A percentile compares a stretch with the other conserved stretches of the same genome.
Conservation (phyloP, 2,113 vertebrate species). For the Aphelocoma coerulescens region DNA sequence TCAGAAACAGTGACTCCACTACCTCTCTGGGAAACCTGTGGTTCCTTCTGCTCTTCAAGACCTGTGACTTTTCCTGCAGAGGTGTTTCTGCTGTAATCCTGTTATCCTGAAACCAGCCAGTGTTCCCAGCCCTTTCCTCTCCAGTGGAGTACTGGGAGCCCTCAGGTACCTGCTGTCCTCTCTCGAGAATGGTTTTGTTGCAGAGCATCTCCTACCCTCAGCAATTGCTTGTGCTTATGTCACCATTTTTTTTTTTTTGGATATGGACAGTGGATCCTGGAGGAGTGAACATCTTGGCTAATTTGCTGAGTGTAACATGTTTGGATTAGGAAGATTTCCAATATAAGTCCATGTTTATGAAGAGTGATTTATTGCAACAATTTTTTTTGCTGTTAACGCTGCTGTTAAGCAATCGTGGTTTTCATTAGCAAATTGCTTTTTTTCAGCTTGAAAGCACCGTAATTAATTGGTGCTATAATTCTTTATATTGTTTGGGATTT, state of each 20-base stretch:
- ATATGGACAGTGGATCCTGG: neutral
- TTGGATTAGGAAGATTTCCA: neutral
- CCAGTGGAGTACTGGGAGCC: neutral
- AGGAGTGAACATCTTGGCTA: neutral
- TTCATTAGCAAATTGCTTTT: conserved; percentile 22
- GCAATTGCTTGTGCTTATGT: neutral
- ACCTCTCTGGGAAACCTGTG: neutral
- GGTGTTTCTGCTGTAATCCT: neutral
- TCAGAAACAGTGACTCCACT: neutral
- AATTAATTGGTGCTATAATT: conserved; percentile 48
- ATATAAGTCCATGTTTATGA: neutral
- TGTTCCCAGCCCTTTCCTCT: neutral
- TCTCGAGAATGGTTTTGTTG: neutral
- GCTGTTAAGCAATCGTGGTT: neutral
- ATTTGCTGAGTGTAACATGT: neutral
- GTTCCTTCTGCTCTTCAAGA: neutral
- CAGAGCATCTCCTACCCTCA: neutral
- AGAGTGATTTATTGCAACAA: neutral
- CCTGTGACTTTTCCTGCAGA: neutral
- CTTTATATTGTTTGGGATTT: conserved; percentile 23
- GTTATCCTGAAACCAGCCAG: neutral
- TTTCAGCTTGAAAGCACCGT: neutral
- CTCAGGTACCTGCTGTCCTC: neutral
- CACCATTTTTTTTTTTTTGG: neutral
- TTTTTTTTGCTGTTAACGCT: neutral